A percentile compares a stretch with the other conserved stretches of the same genome.
Conservation (phyloP, 2,797 vertebrate species). For the Capromys pilorides region DNA sequence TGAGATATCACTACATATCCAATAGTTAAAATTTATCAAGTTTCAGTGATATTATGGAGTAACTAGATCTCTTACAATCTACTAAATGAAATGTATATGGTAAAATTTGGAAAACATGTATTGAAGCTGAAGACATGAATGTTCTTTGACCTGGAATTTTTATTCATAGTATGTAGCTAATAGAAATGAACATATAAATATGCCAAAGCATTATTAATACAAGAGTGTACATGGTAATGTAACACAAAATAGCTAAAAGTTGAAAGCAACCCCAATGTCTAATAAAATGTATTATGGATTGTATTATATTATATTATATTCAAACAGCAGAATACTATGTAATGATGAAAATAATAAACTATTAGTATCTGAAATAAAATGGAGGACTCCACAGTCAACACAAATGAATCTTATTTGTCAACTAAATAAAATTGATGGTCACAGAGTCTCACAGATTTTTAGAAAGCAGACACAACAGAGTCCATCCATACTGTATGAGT, state of each 20-base stretch:
- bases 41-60: not conserved
- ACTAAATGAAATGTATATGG: not conserved
- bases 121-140: not conserved
- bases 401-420: not conserved
- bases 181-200: not conserved
- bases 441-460: not conserved
- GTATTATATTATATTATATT: not conserved
- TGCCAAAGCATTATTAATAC: not conserved
- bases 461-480: not conserved
- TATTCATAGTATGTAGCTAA: not conserved
- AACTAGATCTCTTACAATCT: not conserved
- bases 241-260: not conserved
- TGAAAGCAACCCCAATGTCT: not conserved
- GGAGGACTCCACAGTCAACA: not conserved
- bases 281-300: not conserved
- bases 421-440: not conserved
- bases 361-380: not conserved
- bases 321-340: not conserved
- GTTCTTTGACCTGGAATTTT: not conserved
- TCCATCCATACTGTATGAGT: not conserved
- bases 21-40: not conserved
- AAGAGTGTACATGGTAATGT: not conserved
- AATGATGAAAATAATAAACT: not conserved
- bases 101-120: not conserved
- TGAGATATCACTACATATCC: not conserved